Evolutionary conservation across 1,140 invertebrate species (phyloP).

Genomic region (Apis florea): DNA sequence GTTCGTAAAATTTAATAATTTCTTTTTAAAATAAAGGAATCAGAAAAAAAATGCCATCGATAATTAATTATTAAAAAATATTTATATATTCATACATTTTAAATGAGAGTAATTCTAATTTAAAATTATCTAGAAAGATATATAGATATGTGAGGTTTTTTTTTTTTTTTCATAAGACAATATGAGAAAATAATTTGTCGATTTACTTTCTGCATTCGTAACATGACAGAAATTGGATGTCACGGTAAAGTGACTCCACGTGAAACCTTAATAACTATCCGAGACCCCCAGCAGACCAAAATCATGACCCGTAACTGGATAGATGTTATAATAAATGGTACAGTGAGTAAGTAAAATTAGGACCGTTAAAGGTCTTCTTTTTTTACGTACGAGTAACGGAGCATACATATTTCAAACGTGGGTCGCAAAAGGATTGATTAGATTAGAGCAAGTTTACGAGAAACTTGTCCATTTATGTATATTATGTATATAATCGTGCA

Average conservation of each 20-base stretch:
- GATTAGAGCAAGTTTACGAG: neutral
- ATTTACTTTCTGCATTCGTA: neutral
- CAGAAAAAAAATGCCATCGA: too few relatives aligned
- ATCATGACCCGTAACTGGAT: constrained; percentile 64
- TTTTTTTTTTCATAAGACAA: neutral
- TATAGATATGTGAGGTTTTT: neutral
- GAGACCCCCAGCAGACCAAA: constrained; percentile 55
- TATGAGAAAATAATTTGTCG: constrained; percentile 12
- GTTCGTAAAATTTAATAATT: too few relatives aligned
- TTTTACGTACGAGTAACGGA: constrained; percentile 19
- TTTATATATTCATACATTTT: too few relatives aligned
- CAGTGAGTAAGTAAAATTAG: constrained; percentile 46
- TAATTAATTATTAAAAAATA: too few relatives aligned
- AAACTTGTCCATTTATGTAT: neutral
- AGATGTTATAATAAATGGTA: constrained; percentile 64
- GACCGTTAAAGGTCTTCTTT: constrained; percentile 49
- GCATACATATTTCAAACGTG: neutral
- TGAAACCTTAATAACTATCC: constrained; percentile 62
- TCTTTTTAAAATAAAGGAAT: too few relatives aligned
- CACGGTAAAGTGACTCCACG: constrained; percentile 57
- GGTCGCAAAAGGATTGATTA: neutral
- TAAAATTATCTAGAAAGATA: too few relatives aligned
- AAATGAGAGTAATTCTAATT: too few relatives aligned
- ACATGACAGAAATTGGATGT: constrained; percentile 13
- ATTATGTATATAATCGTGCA: too few relatives aligned